phyloP scores from a whole-genome alignment of 2,888 invertebrate species.

The Lysandra bellargus region DNA sequence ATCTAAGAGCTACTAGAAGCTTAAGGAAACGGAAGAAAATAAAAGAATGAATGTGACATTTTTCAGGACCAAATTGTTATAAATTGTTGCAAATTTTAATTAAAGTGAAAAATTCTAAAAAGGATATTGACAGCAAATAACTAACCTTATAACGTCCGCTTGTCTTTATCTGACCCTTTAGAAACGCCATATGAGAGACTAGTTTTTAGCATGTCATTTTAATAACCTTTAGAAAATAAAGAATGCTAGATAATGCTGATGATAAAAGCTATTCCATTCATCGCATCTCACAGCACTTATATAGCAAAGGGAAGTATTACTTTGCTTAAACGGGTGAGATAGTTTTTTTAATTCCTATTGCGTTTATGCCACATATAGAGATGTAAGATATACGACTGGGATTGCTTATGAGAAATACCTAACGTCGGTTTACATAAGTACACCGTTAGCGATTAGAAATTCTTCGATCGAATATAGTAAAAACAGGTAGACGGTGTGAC shows the following conservation, averaged over 20 bases:
- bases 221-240: not conserved
- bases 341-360: slow-evolving; percentile 31
- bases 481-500: slow-evolving; percentile 14
- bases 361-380: slow-evolving; percentile 42
- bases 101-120: too few relatives aligned
- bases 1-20: not conserved
- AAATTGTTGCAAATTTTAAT: too few relatives aligned
- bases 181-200: too few relatives aligned
- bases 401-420: slow-evolving; percentile 44
- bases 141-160: too few relatives aligned
- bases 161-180: too few relatives aligned
- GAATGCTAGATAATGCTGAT: not conserved
- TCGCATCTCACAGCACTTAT: slow-evolving; percentile 2
- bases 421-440: slow-evolving; percentile 36
- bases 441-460: slow-evolving; percentile 25
- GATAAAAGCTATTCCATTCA: slow-evolving; percentile 12
- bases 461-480: slow-evolving; percentile 8
- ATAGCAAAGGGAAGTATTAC: slow-evolving; percentile 24
- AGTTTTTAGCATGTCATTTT: too few relatives aligned
- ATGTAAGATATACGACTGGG: slow-evolving; percentile 44
- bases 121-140: too few relatives aligned
- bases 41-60: not conserved
- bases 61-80: not conserved
- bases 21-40: not conserved
- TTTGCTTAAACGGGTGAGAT: slow-evolving; percentile 45